phyloP scores from a whole-genome alignment of 2,888 invertebrate genomes.

The Cephus runcator region DNA sequence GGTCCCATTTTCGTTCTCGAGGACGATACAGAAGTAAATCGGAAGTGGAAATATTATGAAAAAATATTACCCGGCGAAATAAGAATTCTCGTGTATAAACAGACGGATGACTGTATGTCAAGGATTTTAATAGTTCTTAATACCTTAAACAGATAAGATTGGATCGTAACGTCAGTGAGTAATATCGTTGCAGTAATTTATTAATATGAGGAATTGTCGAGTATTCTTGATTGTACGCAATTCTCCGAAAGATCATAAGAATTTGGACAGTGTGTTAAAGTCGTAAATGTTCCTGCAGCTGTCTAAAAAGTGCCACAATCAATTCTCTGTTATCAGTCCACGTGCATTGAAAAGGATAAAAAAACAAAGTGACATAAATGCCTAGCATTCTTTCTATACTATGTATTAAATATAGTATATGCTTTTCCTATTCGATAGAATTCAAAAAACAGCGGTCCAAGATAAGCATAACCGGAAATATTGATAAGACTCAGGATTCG shows the following conservation, averaged over 20 bases:
- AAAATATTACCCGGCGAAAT: neutral
- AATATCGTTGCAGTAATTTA: neutral
- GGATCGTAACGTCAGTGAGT: neutral
- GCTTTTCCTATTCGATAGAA: neutral
- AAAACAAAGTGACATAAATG: neutral
- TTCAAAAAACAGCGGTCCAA: neutral
- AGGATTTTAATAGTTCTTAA: neutral
- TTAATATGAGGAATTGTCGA: neutral
- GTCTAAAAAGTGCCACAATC: neutral
- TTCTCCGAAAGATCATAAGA: neutral
- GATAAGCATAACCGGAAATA: neutral
- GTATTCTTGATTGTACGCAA: neutral
- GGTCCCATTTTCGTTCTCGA: neutral
- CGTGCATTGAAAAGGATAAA: neutral
- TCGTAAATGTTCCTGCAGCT: neutral
- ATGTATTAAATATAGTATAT: neutral
- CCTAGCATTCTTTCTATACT: neutral
- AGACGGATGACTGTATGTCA: neutral
- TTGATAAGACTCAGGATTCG: neutral
- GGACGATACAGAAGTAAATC: neutral
- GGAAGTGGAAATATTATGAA: neutral
- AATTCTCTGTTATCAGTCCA: neutral
- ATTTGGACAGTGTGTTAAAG: neutral
- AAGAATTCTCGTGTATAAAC: neutral
- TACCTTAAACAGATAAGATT: neutral